phyloP scores from a whole-genome alignment of 2,797 vertebrate genomes.

The Babyrousa celebensis region DNA sequence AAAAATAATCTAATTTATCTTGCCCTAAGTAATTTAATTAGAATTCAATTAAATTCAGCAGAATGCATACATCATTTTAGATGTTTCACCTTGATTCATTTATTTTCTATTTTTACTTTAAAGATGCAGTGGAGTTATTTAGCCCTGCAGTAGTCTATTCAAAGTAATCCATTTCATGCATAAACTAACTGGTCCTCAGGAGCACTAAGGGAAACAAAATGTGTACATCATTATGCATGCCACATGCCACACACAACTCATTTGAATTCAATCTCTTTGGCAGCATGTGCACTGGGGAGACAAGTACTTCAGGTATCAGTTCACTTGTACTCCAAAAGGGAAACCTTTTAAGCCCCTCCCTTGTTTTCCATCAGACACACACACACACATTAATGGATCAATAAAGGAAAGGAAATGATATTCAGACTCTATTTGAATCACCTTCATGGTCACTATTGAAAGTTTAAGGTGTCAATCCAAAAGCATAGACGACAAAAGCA shows the following conservation, averaged over 20 bases:
- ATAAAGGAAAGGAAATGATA: slow-evolving; percentile 66
- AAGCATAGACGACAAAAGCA: neutral
- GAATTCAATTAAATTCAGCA: slow-evolving; percentile 77
- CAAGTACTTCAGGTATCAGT: slow-evolving; percentile 47
- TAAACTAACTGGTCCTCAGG: slow-evolving; percentile 45
- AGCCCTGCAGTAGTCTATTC: neutral
- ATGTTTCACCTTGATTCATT: slow-evolving; percentile 70
- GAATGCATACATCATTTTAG: slow-evolving; percentile 75
- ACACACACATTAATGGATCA: neutral
- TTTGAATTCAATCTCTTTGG: slow-evolving; percentile 54
- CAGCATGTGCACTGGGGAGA: accelerated
- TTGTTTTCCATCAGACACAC: slow-evolving; percentile 67
- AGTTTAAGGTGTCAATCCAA: neutral
- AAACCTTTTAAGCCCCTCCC: slow-evolving; percentile 28
- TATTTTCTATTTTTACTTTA: slow-evolving; percentile 75
- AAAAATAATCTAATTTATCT: slow-evolving; percentile 82
- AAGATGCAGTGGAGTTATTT: slow-evolving; percentile 64
- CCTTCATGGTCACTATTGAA: slow-evolving; percentile 60
- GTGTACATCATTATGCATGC: neutral
- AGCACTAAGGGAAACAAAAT: neutral
- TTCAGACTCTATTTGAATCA: slow-evolving; percentile 75
- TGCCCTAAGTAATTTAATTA: slow-evolving; percentile 80
- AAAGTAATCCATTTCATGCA: slow-evolving; percentile 50
- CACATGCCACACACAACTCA: neutral
- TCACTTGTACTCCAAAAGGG: neutral